phyloP scores from a whole-genome alignment of 2,797 vertebrate genomes.

The Labeo calbasu region DNA sequence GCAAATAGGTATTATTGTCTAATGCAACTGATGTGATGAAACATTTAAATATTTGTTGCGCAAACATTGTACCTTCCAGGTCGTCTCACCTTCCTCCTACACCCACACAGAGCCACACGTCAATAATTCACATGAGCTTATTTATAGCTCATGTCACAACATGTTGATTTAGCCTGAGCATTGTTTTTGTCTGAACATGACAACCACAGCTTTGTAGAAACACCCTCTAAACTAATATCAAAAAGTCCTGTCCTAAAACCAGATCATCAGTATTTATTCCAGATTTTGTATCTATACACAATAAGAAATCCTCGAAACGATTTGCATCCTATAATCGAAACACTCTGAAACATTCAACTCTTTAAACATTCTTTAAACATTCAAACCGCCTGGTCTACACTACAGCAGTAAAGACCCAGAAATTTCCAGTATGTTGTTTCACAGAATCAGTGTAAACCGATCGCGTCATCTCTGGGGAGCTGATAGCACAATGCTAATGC shows the following conservation, averaged over 20 bases:
- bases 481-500: slow-evolving; percentile 1
- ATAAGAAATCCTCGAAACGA: neutral
- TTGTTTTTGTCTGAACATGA: neutral
- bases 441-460: slow-evolving; percentile 32
- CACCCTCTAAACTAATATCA: neutral
- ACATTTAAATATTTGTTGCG: neutral
- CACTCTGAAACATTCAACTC: neutral
- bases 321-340: neutral
- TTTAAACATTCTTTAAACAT: too few relatives aligned
- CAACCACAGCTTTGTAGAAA: neutral
- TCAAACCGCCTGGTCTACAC: neutral
- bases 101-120: neutral
- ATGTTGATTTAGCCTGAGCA: neutral
- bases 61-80: slow-evolving; percentile 3
- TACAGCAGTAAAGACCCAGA: slow-evolving; percentile 22
- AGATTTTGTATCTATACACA: neutral
- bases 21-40: neutral
- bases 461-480: slow-evolving; percentile 37
- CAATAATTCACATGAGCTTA: slow-evolving; percentile 4
- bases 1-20: neutral
- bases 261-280: neutral
- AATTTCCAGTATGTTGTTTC: slow-evolving; percentile 28
- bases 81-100: neutral
- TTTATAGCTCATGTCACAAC: slow-evolving; percentile 8
- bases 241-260: neutral